A percentile compares a stretch with the other conserved stretches of the same genome.
Conservation (phyloP, 1,140 invertebrate genomes). For the Delia radicum region DNA sequence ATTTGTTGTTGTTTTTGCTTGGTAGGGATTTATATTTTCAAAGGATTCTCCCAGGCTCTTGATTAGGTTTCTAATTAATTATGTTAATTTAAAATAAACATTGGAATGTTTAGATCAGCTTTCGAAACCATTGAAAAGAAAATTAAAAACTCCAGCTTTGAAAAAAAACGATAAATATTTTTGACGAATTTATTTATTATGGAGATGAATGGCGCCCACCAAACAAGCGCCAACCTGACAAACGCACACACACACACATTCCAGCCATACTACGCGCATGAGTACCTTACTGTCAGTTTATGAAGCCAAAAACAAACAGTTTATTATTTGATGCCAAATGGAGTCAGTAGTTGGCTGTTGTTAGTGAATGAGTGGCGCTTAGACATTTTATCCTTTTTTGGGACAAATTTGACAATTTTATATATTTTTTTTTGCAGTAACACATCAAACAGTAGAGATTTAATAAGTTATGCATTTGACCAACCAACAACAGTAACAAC, state of each 20-base stretch:
- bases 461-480: constrained; percentile 21
- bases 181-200: constrained; percentile 29
- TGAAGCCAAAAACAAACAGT: background rate
- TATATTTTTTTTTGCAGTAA: background rate
- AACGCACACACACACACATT: background rate
- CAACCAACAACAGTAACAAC: background rate
- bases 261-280: background rate
- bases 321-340: background rate
- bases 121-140: background rate
- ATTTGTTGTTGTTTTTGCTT: no score
- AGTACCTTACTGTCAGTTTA: background rate
- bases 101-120: background rate
- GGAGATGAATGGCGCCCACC: constrained; percentile 31
- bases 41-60: no score
- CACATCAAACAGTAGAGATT: background rate
- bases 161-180: constrained; percentile 6
- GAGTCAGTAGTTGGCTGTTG: background rate
- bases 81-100: background rate
- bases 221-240: constrained; percentile 18
- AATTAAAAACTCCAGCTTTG: background rate
- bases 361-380: constrained; percentile 11
- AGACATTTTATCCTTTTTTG: constrained; percentile 14
- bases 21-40: no score
- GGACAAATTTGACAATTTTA: constrained; percentile 15
- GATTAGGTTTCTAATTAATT: background rate